Base-by-base conservation (phyloP, 2,888 invertebrate species). In the Dastarcus helophoroides region DNA sequence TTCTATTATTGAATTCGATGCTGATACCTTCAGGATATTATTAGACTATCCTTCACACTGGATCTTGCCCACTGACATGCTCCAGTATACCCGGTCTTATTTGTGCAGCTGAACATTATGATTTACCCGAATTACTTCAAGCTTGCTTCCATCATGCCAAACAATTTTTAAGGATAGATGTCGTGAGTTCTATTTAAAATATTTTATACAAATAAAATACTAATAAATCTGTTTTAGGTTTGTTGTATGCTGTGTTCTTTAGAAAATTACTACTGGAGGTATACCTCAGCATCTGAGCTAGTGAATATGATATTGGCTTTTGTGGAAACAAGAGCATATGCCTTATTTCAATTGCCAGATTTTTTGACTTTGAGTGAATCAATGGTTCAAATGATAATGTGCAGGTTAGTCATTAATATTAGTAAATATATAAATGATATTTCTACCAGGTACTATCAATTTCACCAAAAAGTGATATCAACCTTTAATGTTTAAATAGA, bases 71-170 rank as follows among this genome's bases (percentile, higher is more conserved):
- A 1, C 63, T 91, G 26, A 90, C 90, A 2, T 91, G 90, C 63
- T 81, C 86, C 44, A 85, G 86, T 39, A 89, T 91, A 51, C 90
- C 91, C 7, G 90, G 91, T 1, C 71, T 91, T 15, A 86, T 91
- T 42, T 91, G 90, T 57, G 90, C 91, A 2, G 91, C 91, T 1
- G 91, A 91, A 53, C 91, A 91, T 58, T 91, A 90, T 59, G 91
- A 91, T 62, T 67, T 91, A 36, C 90, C 91, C 0, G 91, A 91
- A 57, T 67, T 91, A 31, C 67, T 91, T 37, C 90, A 91, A 56
- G 91, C 91, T 7, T 91, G 91, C 64, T 91, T 91, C 65, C 91
- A 91, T 56, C 91, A 91, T 53, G 89, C 90, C 48, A 91, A 91
- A 58, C 90, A 91, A 60, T 90, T 89, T 60, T 70, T 91, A 19